These are phyloP conservation scores for Alauda arvensis DNA, from an alignment of 2,797 vertebrate species.

Conservation along the genomic window DNA sequence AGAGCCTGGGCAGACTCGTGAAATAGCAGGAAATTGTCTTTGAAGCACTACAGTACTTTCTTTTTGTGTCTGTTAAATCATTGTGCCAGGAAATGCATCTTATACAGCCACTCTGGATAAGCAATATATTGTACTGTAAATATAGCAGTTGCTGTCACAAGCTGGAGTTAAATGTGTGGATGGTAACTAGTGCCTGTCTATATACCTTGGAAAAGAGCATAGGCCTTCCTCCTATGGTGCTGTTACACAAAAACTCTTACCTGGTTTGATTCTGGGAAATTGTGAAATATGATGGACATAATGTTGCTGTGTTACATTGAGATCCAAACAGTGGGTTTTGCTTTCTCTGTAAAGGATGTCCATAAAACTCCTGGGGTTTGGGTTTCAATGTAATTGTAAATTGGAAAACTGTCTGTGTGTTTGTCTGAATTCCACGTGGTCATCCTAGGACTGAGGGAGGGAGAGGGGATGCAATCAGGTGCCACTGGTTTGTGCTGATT, in stretches of 20 bases:
- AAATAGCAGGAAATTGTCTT: conserved; percentile 41
- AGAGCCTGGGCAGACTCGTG: not conserved
- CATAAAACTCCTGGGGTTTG: conserved; percentile 58
- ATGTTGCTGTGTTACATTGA: conserved; percentile 63
- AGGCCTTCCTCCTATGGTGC: conserved; percentile 50
- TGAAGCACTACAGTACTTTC: conserved; percentile 52
- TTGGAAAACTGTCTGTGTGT: conserved; percentile 57
- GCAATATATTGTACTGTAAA: conserved; percentile 59
- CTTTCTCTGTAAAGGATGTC: conserved; percentile 57
- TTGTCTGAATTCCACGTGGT: conserved; percentile 43
- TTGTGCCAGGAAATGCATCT: conserved; percentile 54
- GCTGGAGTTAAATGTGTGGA: conserved; percentile 13
- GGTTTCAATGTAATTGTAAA: conserved; percentile 71
- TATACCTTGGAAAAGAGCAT: not conserved
- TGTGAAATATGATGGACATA: conserved; percentile 43
- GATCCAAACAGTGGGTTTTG: conserved; percentile 50
- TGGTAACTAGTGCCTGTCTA: conserved; percentile 50
- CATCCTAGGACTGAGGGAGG: conserved; percentile 3
- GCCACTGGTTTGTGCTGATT: not conserved
- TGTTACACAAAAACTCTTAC: conserved; percentile 27
- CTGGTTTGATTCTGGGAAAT: not conserved
- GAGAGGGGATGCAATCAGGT: not conserved
- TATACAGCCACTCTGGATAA: conserved; percentile 40
- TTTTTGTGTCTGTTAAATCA: conserved; percentile 21
- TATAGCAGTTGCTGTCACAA: conserved; percentile 30